Base-by-base conservation (phyloP, 2,113 vertebrate genomes). In the Sarotherodon lohbergeri region DNA sequence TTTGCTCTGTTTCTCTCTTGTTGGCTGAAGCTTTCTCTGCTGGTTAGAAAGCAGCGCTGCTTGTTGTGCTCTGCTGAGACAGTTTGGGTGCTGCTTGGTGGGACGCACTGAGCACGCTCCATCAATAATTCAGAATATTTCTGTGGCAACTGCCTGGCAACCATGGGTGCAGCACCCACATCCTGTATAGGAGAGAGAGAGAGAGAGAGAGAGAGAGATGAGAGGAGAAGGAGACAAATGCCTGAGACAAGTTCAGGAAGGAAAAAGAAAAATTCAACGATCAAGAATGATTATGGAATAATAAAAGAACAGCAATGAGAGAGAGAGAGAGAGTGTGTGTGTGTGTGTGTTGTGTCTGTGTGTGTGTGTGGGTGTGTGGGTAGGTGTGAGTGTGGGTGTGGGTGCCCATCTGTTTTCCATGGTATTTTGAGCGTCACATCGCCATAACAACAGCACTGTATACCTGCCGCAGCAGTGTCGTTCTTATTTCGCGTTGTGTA, bases 51-150 rank as follows among this genome's bases (percentile, higher is more conserved):
- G 71, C 82, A 83, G 39, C 19, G 19, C 83, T 80, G 87, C 85
- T 78, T 19, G 79, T 22, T 76, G 81, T 52, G 86, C 80, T 87
- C 90, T 90, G 94, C 73, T 88, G 90, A 92, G 92, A 94, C 92
- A 73, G 93, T 93, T 91, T 87, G 89, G 90, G 81, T 85, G 89
- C 87, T 63, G 86, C 91, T 89, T 83, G 34, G 39, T 91, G 93
- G 94, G 93, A 94, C 90, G n/a, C 16, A 56, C 7, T 81, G 92
- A 93, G 91, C 90, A 29, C 54, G 24, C 68, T 17, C 83, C 91
- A 97, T 97, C 92, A 97, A 97, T 97, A 96, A 97, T 97, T 95
- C 94, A 97, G 39, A 34, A 81, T 90, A 93, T 94, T 93, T 94
- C 94, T 93, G 88, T 94, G 95, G 96, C 88, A 94, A 95, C 94